A percentile compares a stretch with the other conserved stretches of the same genome.
Conservation (phyloP, 2,113 vertebrate species). For the Ginglymostoma cirratum region DNA sequence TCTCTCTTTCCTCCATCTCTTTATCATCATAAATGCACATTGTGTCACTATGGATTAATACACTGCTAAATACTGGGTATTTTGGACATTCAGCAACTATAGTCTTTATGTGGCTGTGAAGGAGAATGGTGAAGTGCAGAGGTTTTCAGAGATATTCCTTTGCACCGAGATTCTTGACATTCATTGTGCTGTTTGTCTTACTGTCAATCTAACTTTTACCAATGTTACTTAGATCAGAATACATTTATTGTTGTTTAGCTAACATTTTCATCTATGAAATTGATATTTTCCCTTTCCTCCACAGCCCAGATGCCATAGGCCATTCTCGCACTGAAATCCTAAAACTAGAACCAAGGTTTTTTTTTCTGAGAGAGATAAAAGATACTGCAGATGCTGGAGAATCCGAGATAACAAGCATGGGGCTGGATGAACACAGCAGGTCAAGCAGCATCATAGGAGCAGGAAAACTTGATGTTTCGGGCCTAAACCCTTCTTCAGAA, state of each 20-base stretch:
- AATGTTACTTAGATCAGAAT: neutral
- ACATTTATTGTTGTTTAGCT: neutral
- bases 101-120: neutral
- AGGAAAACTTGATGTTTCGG: no score
- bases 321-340: neutral
- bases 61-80: neutral
- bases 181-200: neutral
- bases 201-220: no score
- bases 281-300: neutral
- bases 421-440: no score
- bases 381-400: no score
- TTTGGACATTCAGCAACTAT: neutral
- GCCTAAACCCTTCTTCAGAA: no score
- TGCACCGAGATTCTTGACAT: neutral
- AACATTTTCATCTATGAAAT: neutral
- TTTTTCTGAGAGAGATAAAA: no score
- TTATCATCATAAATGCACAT: neutral
- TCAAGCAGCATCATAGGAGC: no score
- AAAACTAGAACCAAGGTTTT: neutral
- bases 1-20: neutral
- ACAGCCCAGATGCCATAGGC: neutral
- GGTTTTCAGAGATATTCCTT: neutral
- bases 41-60: neutral
- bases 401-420: no score
- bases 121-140: neutral